These are phyloP conservation scores for Heliconius cydno DNA, from an alignment of 2,888 invertebrate species.

Conservation along the genomic window DNA sequence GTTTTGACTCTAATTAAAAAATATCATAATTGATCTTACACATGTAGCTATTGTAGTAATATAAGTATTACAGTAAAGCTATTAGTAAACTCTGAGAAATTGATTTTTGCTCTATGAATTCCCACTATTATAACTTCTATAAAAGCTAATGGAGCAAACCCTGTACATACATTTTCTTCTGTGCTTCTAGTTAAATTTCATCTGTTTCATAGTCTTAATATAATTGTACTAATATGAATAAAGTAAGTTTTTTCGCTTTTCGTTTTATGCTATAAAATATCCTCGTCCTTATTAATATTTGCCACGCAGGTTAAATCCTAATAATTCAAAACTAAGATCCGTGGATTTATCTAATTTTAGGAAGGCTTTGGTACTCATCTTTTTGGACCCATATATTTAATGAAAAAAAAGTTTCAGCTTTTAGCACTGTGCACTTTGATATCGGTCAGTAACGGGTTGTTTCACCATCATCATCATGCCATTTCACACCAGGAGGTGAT, in stretches of 20 bases:
- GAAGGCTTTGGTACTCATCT: background rate
- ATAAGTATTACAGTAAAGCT: constrained; percentile 66
- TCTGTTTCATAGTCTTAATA: constrained; percentile 35
- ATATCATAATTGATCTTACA: constrained; percentile 12
- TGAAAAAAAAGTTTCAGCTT: constrained; percentile 55
- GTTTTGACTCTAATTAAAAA: background rate
- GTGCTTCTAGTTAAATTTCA: constrained; percentile 52
- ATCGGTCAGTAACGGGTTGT: constrained; percentile 71
- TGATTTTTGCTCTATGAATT: constrained; percentile 81
- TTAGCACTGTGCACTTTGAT: constrained; percentile 62
- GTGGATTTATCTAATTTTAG: background rate
- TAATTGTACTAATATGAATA: constrained; percentile 47
- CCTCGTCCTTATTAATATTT: background rate
- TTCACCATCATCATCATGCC: constrained; percentile 67
- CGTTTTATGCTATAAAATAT: background rate
- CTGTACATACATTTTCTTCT: constrained; percentile 63
- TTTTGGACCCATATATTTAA: background rate
- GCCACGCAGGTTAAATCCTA: background rate
- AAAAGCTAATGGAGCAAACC: constrained; percentile 71
- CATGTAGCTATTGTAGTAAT: constrained; percentile 42
- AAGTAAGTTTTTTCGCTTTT: constrained; percentile 45
- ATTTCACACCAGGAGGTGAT: constrained; percentile 75
- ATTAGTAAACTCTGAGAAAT: constrained; percentile 77
- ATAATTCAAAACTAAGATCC: background rate
- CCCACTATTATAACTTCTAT: constrained; percentile 79